Evolutionary conservation across 2,888 invertebrate species (phyloP).

Genomic region (Pheosia tremula): DNA sequence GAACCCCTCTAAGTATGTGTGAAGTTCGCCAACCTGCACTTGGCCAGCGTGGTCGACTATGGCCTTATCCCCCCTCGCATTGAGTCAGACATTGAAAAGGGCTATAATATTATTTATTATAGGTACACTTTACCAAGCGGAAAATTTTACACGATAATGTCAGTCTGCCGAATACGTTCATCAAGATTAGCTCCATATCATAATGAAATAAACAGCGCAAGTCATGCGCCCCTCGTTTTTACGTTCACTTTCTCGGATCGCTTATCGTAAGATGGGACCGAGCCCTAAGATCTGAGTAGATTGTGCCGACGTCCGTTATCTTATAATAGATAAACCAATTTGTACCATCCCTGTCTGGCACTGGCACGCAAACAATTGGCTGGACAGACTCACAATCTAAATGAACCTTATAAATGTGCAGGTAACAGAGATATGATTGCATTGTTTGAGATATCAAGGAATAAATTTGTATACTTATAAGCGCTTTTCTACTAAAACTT

Average conservation of each 20-base stretch:
- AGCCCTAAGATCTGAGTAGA: slow-evolving; percentile 50
- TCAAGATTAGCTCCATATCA: neutral
- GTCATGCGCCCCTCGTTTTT: neutral
- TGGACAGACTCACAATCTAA: slow-evolving; percentile 28
- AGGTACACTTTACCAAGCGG: too few relatives aligned
- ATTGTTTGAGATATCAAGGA: slow-evolving; percentile 16
- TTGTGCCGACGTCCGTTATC: slow-evolving; percentile 55
- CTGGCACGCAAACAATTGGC: slow-evolving; percentile 42
- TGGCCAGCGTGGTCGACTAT: too few relatives aligned
- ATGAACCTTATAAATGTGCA: slow-evolving; percentile 31
- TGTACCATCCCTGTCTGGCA: slow-evolving; percentile 49
- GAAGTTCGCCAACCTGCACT: too few relatives aligned
- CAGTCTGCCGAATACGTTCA: too few relatives aligned
- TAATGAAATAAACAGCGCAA: neutral
- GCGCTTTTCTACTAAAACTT: neutral
- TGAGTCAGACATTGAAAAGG: too few relatives aligned
- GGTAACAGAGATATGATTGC: slow-evolving; percentile 9
- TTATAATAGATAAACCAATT: slow-evolving; percentile 61
- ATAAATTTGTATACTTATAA: neutral
- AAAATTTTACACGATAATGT: too few relatives aligned
- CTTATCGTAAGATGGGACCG: neutral
- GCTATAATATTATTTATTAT: too few relatives aligned
- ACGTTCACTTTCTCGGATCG: neutral
- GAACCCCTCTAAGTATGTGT: too few relatives aligned
- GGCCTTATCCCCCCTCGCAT: too few relatives aligned